A percentile compares a stretch with the other conserved stretches of the same genome.
Evolutionary conservation across 2,113 vertebrate genomes (phyloP).

Genomic region (Hemiscyllium ocellatum): DNA sequence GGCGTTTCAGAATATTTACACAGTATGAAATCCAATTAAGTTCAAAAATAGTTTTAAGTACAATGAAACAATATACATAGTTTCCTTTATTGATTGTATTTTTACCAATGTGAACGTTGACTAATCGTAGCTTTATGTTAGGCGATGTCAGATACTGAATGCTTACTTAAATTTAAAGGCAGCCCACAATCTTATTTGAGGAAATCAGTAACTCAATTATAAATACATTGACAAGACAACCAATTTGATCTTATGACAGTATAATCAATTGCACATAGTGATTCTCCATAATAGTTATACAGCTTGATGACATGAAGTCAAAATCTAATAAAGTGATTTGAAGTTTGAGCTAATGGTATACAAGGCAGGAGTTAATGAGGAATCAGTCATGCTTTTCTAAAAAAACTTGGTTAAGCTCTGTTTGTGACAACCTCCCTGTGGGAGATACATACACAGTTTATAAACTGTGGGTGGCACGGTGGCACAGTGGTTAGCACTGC

Average conservation of each 20-base stretch:
- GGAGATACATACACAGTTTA: background rate
- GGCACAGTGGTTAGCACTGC: too few relatives aligned
- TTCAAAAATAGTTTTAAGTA: slow-evolving; percentile 3
- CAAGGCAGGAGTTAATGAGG: background rate
- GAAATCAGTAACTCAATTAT: background rate
- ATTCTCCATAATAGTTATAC: background rate
- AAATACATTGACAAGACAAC: background rate
- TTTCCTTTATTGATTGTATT: background rate
- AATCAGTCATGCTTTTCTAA: background rate
- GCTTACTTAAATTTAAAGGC: background rate
- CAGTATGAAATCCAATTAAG: background rate
- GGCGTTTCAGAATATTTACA: background rate
- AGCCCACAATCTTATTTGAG: slow-evolving; percentile 19
- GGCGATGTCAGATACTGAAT: slow-evolving; percentile 9
- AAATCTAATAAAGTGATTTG: background rate
- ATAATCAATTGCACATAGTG: background rate
- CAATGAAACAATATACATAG: background rate
- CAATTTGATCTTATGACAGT: background rate
- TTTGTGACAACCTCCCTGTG: background rate
- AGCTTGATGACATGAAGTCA: background rate
- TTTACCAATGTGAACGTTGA: background rate
- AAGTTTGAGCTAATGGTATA: background rate
- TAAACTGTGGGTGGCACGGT: too few relatives aligned
- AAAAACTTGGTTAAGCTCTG: background rate
- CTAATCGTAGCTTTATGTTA: background rate